Percentiles rank a stretch among this genome's conserved stretches.
Evolutionary conservation across 2,797 vertebrate genomes (phyloP).

Genomic region (Hoplostethus mediterraneus): DNA sequence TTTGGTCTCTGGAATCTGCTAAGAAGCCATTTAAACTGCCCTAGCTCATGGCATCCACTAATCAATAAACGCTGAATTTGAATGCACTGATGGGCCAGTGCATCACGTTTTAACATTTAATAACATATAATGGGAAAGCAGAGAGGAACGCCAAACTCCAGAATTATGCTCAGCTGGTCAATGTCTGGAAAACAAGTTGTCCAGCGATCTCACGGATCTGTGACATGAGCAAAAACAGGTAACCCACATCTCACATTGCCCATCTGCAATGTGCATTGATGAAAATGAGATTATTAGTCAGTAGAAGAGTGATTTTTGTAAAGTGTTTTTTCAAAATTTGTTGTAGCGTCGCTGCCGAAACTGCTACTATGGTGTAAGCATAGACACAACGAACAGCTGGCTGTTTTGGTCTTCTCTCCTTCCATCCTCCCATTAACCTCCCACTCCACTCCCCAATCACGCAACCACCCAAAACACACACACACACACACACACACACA

Average conservation of each 20-base stretch:
- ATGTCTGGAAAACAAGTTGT: no score
- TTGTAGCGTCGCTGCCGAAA: not conserved
- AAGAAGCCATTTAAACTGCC: not conserved
- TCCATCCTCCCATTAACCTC: constrained; percentile 14
- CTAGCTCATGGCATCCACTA: not conserved
- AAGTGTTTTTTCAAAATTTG: not conserved
- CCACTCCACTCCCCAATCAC: no score
- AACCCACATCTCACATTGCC: not conserved
- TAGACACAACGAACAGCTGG: not conserved
- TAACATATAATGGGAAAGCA: no score
- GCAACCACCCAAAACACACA: not conserved
- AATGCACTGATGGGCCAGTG: not conserved
- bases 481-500: not conserved
- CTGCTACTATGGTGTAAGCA: not conserved
- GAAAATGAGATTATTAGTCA: not conserved
- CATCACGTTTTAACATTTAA: no score
- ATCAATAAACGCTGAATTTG: not conserved
- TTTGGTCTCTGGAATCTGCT: not conserved
- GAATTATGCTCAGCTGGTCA: no score
- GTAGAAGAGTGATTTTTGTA: not conserved
- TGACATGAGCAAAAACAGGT: not conserved
- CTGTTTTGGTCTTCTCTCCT: constrained; percentile 1
- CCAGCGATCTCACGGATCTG: no score
- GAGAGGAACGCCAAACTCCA: no score
- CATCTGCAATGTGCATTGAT: not conserved